These are phyloP conservation scores for Podabrus alpinus DNA, from an alignment of 2,888 invertebrate species.

Conservation along the genomic window DNA sequence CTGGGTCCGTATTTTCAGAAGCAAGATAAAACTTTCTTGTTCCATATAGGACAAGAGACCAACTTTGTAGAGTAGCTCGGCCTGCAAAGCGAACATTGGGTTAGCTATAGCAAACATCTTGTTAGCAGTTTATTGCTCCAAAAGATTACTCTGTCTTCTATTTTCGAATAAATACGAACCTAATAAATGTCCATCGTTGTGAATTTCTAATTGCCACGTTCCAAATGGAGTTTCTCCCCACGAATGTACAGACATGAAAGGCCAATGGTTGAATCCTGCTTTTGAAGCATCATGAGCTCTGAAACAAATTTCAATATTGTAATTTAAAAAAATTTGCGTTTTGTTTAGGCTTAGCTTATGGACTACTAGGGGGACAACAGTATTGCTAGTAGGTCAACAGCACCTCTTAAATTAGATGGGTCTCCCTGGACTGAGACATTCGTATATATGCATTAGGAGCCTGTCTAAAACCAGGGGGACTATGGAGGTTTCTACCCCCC, in stretches of 20 bases:
- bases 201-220: constrained; percentile 92
- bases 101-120: constrained; percentile 13
- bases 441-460: too few relatives aligned
- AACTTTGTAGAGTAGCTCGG: constrained; percentile 87
- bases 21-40: constrained; percentile 64
- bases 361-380: too few relatives aligned
- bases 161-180: constrained; percentile 66
- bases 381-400: too few relatives aligned
- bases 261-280: constrained; percentile 95
- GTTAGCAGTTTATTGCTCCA: constrained; percentile 1
- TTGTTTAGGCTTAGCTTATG: too few relatives aligned
- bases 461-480: too few relatives aligned
- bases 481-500: too few relatives aligned
- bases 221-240: constrained; percentile 98
- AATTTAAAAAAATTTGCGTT: too few relatives aligned
- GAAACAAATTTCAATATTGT: constrained; percentile 16
- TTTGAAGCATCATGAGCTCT: constrained; percentile 87
- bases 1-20: constrained; percentile 38
- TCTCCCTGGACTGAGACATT: too few relatives aligned
- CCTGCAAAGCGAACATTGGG: constrained; percentile 59
- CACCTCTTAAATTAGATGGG: too few relatives aligned
- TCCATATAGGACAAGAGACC: constrained; percentile 92
- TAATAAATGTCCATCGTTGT: constrained; percentile 88
- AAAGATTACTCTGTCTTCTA: neutral
- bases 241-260: constrained; percentile 98